Evolutionary conservation across 2,113 vertebrate species (phyloP), one percentile per base, ranked within the genome.

Genomic region (Nipponia nippon): DNA sequence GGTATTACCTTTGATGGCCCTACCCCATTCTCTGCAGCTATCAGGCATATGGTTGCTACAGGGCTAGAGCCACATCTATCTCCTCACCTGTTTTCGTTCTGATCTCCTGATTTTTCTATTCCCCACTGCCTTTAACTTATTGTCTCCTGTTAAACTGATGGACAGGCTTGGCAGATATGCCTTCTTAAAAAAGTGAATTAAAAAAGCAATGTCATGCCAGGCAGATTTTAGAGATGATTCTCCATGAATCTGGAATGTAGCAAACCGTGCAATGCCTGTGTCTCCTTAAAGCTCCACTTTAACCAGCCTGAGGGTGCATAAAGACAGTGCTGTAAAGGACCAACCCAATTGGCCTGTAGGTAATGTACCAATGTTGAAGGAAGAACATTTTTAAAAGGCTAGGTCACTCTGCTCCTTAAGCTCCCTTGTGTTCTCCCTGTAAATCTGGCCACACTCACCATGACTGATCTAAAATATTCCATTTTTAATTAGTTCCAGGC

Each of bases 401-500:
- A 93, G 85, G 87, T 98, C 95, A 93, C 52, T 89, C 84, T 94
- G 71, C 71, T 97, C 78, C 95, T 95, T 97, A 90, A 91, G 96
- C 75, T 92, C 65, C 44, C 97, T 97, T 97, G 93, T 93, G 81
- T 93, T 95, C 71, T 92, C 96, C 96, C 94, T 96, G 95, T 97
- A 97, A 98, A 98, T 96, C 97, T 98, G 98, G 98, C 97, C 93
- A 86, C 81, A 65, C 95, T 97, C 97, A 96, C 91, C 96, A 95
- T 97, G 96, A 94, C 97, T 98, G 97, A 98, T 98, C 97, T 97
- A 96, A 98, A 98, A 97, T 98, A 98, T 98, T 98, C 98, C 97
- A 98, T 97, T 96, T 98, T 98, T 98, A 98, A 98, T 98, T 98
- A 98, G 96, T 98, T 98, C 97, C 98, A 98, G 98, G 92, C 97